Base-by-base conservation (phyloP, 1,140 invertebrate genomes). In the Chrysoperla carnea region DNA sequence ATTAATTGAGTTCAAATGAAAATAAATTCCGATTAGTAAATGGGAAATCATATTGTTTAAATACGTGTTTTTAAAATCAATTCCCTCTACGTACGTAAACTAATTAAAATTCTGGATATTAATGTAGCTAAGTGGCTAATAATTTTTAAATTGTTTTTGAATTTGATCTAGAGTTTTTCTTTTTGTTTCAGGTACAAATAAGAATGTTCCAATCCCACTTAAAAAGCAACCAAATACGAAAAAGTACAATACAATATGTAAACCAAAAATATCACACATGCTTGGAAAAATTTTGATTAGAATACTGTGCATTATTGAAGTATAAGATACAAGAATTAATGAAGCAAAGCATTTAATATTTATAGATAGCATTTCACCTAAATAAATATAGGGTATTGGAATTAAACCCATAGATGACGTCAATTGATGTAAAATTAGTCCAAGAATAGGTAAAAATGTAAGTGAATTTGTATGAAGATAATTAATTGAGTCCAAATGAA, bases 131-230 rank as follows among this genome's bases (percentile, higher is more conserved):
- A n/a, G n/a, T n/a, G 17, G 2, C 17, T 23, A 23, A 23, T 23
- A 23, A 23, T 23, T 23, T 23, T 23, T 23, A 2, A 23, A 5
- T 23, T 23, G 17, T 15, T 48, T 37, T 33, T 59, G 57, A 15
- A 59, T 59, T 45, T 59, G 56, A 41, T 76, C 72, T 36, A 86
- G 69, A 1, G 77, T 75, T 55, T 81, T 84, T 9, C 80, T 80
- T 60, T 87, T 88, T 0, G 84, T 90, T 62, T 90, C 85, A 0
- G 84, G 82, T 14, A 87, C 63, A 36, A 69, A 66, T 4, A 69
- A 59, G 15, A 76, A 59, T 38, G 77, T 69, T 52, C 77, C 84
- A 12, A 78, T 42, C 1, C 76, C 52, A 6, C 77, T 69, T 3
- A 76, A 37, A 0, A 75, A 49, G 17, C 78, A 80, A 49, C 78